A percentile compares a stretch with the other conserved stretches of the same genome.
Conservation (phyloP, 2,113 vertebrate genomes). For the Elanus axillaris region DNA sequence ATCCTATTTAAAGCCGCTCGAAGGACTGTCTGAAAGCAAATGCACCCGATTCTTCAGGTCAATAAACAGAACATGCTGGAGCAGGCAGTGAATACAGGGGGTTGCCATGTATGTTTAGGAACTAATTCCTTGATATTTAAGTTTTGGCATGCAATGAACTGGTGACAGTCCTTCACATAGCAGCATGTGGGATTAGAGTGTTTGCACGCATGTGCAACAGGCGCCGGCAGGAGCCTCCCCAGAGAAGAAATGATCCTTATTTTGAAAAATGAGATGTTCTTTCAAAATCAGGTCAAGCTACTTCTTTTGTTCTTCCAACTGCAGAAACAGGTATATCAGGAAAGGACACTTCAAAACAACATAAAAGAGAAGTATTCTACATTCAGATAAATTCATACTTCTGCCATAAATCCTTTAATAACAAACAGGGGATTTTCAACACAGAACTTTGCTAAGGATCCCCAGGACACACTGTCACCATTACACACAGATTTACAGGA, state of each 20-base stretch:
- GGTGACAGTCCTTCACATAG: not conserved
- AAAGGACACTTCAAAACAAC: not conserved
- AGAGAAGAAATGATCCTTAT: not conserved
- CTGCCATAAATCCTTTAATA: conserved; percentile 19
- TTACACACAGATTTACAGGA: not conserved
- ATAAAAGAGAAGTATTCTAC: not conserved
- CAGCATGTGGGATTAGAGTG: not conserved
- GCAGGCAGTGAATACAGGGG: not conserved
- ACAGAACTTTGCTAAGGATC: not conserved
- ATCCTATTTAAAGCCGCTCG: not conserved
- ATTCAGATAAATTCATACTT: conserved; percentile 1
- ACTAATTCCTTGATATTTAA: not conserved
- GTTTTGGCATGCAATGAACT: not conserved
- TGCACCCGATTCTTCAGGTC: not conserved
- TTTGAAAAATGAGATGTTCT: not conserved
- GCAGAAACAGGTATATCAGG: not conserved
- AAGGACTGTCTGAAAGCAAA: not conserved
- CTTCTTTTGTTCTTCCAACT: not conserved
- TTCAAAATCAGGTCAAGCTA: not conserved
- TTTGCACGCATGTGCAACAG: not conserved
- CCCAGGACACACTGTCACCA: not conserved
- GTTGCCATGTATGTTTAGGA: not conserved
- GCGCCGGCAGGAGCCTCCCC: not conserved
- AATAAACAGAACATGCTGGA: not conserved
- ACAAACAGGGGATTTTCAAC: not conserved